These are phyloP conservation scores for Hymenopus coronatus DNA, from an alignment of 2,888 invertebrate species.

Conservation along the genomic window DNA sequence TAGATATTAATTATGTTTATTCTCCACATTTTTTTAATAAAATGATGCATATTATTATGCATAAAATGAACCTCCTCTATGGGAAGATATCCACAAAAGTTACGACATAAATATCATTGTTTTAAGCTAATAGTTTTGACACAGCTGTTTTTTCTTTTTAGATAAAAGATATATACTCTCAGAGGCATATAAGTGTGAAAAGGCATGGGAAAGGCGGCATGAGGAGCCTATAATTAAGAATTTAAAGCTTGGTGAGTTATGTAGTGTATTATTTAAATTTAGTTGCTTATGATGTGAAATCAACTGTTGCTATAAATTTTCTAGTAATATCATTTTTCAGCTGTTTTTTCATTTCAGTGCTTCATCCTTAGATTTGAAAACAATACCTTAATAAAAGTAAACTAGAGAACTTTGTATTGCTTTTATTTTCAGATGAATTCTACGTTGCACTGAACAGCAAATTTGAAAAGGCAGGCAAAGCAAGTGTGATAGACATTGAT, in stretches of 20 bases:
- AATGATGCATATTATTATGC: too few species aligned
- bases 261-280: neutral
- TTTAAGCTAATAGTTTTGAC: too few species aligned
- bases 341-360: neutral
- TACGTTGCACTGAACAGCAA: slow-evolving; percentile 68
- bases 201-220: slow-evolving; percentile 66
- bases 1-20: too few species aligned
- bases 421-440: slow-evolving; percentile 55
- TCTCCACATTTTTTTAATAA: too few species aligned
- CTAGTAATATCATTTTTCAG: neutral
- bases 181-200: slow-evolving; percentile 67
- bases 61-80: too few species aligned
- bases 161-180: slow-evolving; percentile 59
- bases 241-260: slow-evolving; percentile 50
- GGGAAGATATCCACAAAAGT: too few species aligned
- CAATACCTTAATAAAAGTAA: neutral
- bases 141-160: neutral
- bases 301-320: neutral
- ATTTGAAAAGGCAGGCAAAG: slow-evolving; percentile 58
- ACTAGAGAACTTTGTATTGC: neutral
- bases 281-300: too few species aligned
- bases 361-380: too few species aligned
- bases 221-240: slow-evolving; percentile 60
- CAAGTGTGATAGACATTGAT: slow-evolving; percentile 79
- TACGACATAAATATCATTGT: too few species aligned